A percentile compares a stretch with the other conserved stretches of the same genome.
phyloP scores from a whole-genome alignment of 92 coral and sea anemone species.

The Umimayanthus chanpuru region DNA sequence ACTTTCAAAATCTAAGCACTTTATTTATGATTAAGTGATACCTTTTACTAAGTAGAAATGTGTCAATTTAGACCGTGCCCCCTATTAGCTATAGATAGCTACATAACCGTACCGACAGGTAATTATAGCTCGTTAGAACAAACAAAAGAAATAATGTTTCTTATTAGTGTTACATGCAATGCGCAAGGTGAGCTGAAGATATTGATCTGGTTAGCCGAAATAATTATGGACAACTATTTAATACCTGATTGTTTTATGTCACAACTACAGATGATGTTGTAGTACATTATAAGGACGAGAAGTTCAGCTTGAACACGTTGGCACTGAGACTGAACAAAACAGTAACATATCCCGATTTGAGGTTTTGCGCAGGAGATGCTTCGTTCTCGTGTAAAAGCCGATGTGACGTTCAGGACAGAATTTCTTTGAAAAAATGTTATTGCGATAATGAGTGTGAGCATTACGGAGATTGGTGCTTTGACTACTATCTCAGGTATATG shows the following conservation, averaged over 20 bases:
- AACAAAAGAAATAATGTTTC: no score
- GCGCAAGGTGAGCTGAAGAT: background rate
- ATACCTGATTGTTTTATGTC: background rate
- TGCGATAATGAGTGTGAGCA: background rate
- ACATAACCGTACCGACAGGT: no score
- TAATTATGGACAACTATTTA: background rate
- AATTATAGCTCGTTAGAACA: no score
- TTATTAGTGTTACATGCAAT: background rate
- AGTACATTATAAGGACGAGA: background rate
- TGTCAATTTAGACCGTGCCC: no score
- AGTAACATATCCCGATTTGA: background rate
- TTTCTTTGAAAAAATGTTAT: background rate
- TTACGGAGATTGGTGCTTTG: slow-evolving; percentile 1
- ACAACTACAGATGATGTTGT: background rate
- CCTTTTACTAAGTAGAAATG: no score
- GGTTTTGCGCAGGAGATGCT: background rate
- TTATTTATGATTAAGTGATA: no score
- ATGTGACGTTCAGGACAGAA: background rate
- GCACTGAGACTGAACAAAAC: background rate
- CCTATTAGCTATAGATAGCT: no score
- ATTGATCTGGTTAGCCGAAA: no score
- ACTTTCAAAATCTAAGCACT: no score
- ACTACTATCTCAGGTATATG: background rate
- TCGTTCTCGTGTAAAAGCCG: background rate
- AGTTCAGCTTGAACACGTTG: background rate